phyloP scores from a whole-genome alignment of 2,888 invertebrate species.

The Lepidocyrtinus sp. region DNA sequence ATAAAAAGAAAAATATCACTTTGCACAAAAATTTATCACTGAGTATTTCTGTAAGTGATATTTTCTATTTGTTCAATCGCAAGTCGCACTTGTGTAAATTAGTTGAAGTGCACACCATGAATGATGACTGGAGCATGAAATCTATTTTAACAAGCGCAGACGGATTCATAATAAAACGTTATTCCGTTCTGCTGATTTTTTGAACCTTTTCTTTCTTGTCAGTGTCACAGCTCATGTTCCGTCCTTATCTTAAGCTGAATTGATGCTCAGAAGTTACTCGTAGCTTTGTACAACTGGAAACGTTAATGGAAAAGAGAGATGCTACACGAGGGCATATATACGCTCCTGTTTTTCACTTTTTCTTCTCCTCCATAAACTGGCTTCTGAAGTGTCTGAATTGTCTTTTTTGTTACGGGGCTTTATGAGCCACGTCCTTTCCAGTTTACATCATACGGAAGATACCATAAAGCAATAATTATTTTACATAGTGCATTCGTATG shows the following conservation, averaged over 20 bases:
- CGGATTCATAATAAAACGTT: background rate
- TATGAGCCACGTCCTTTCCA: no score
- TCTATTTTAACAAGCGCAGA: background rate
- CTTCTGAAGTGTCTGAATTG: no score
- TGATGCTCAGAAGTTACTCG: background rate
- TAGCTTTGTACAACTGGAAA: no score
- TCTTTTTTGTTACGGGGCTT: no score
- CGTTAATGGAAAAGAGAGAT: no score
- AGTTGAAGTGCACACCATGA: background rate
- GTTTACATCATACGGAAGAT: no score
- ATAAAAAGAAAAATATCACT: background rate
- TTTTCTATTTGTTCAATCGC: background rate
- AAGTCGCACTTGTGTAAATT: background rate
- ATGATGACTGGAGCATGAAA: background rate
- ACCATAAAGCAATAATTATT: no score
- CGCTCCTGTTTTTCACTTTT: no score
- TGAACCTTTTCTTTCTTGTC: slow-evolving; percentile 21
- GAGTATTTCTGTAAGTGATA: background rate
- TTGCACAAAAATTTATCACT: background rate
- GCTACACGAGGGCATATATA: no score
- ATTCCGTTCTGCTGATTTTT: background rate
- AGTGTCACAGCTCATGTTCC: slow-evolving; percentile 30
- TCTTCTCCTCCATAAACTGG: no score
- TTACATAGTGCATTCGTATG: no score
- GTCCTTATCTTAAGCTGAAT: slow-evolving; percentile 31